A percentile compares a stretch with the other conserved stretches of the same genome.
phyloP scores from a whole-genome alignment of 2,797 vertebrate genomes.

The Cyprinella venusta region DNA sequence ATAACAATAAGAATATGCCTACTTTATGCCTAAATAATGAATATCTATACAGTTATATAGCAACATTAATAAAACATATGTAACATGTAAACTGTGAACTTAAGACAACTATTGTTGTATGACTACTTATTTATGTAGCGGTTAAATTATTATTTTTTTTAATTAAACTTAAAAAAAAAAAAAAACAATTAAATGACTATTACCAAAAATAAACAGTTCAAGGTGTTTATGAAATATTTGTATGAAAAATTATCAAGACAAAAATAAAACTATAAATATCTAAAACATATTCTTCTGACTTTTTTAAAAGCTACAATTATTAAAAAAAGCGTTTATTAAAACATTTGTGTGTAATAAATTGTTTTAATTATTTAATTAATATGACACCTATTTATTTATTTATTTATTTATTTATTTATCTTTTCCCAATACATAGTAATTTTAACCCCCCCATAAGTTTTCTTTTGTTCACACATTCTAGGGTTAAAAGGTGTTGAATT shows the following conservation, averaged over 20 bases:
- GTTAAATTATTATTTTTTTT: neutral
- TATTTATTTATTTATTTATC: neutral
- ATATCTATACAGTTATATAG: neutral
- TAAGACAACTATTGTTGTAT: too few relatives aligned
- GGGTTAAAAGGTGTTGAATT: too few relatives aligned
- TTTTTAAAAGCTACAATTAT: neutral
- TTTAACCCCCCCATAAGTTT: neutral
- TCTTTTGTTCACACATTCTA: too few relatives aligned
- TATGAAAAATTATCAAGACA: neutral
- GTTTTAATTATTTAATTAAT: neutral
- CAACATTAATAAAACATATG: neutral
- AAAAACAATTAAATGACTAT: neutral
- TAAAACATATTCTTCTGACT: too few relatives aligned
- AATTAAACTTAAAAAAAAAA: neutral
- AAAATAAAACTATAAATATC: too few relatives aligned
- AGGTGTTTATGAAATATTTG: neutral
- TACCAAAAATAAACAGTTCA: neutral
- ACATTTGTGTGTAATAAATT: neutral
- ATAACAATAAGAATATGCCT: neutral
- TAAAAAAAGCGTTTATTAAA: too few relatives aligned
- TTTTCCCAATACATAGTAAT: neutral
- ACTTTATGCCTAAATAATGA: neutral
- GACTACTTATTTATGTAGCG: neutral
- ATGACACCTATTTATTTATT: neutral
- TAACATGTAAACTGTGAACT: neutral